phyloP scores from a whole-genome alignment of 2,888 invertebrate species.

The Aleiodes testaceus region DNA sequence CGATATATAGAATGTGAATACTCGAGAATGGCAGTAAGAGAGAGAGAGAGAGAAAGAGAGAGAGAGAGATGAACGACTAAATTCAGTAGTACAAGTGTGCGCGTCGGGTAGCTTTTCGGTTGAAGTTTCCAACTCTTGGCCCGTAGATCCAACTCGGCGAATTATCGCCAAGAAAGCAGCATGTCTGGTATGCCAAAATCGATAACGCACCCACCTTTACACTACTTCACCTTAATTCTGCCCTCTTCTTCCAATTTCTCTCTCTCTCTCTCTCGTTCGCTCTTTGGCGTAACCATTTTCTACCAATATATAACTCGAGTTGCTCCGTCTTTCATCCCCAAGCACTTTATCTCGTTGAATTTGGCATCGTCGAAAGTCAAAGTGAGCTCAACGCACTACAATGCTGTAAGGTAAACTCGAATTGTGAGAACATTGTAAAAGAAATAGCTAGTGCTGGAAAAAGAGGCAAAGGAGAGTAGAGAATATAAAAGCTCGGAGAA shows the following conservation, averaged over 20 bases:
- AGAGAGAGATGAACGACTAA: conserved; percentile 30
- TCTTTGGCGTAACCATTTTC: conserved; percentile 3
- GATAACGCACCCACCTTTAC: conserved; percentile 59
- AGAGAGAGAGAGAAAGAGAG: conserved; percentile 12
- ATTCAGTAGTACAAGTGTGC: conserved; percentile 20
- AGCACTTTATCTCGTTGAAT: conserved; percentile 18
- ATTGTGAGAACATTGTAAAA: conserved; percentile 1
- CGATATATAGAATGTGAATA: conserved; percentile 27
- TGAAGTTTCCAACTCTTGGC: conserved; percentile 53
- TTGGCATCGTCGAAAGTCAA: conserved; percentile 4
- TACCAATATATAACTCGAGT: conserved; percentile 17
- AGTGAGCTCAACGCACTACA: neutral
- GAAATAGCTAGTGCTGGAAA: conserved; percentile 7
- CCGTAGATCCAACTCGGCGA: conserved; percentile 56
- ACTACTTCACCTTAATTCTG: conserved; percentile 40
- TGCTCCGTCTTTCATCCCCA: conserved; percentile 39
- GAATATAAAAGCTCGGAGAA: neutral
- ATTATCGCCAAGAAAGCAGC: conserved; percentile 68
- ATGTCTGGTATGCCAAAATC: conserved; percentile 70
- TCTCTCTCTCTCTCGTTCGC: conserved; percentile 27
- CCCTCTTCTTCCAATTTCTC: conserved; percentile 24
- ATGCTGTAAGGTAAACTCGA: conserved; percentile 24
- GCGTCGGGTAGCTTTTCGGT: conserved; percentile 11
- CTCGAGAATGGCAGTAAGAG: conserved; percentile 32
- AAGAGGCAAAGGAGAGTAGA: neutral